These are phyloP conservation scores for Macropis europaea DNA, from an alignment of 2,888 invertebrate species.

Conservation along the genomic window DNA sequence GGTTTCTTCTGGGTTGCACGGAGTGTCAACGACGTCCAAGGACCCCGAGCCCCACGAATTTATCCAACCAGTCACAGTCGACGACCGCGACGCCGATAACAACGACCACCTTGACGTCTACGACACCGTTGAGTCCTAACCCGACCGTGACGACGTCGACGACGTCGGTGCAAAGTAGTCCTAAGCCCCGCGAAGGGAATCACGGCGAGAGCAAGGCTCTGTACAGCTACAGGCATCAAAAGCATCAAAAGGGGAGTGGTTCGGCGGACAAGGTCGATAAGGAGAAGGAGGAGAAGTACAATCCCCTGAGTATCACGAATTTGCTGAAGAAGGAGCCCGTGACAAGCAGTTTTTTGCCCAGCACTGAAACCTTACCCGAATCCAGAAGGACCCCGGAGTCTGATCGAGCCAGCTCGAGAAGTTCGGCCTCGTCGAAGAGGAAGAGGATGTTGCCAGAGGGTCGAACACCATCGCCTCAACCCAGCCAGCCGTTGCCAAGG, in stretches of 20 bases:
- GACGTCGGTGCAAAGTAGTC: constrained; percentile 63
- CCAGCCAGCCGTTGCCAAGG: constrained; percentile 70
- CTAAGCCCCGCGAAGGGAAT: constrained; percentile 72
- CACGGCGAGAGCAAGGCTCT: constrained; percentile 71
- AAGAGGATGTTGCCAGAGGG: constrained; percentile 75
- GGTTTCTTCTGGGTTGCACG: constrained; percentile 95
- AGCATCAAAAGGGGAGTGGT: constrained; percentile 43
- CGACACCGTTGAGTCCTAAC: constrained; percentile 66
- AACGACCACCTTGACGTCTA: constrained; percentile 55
- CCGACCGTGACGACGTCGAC: constrained; percentile 56
- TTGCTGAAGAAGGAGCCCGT: constrained; percentile 76
- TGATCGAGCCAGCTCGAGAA: constrained; percentile 74
- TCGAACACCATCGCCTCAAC: constrained; percentile 76
- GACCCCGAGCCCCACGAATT: constrained; percentile 82
- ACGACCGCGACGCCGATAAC: constrained; percentile 64
- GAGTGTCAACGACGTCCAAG: constrained; percentile 93
- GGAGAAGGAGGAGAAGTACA: constrained; percentile 75
- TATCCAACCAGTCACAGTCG: constrained; percentile 73
- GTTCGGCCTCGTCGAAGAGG: constrained; percentile 75
- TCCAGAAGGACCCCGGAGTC: constrained; percentile 82
- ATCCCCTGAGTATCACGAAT: constrained; percentile 77
- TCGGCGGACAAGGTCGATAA: constrained; percentile 59
- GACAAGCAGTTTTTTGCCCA: constrained; percentile 66
- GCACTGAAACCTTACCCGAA: constrained; percentile 77
- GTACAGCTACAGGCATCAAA: constrained; percentile 73